Evolutionary conservation across 2,113 vertebrate genomes (phyloP).

Genomic region (Elephas maximus): DNA sequence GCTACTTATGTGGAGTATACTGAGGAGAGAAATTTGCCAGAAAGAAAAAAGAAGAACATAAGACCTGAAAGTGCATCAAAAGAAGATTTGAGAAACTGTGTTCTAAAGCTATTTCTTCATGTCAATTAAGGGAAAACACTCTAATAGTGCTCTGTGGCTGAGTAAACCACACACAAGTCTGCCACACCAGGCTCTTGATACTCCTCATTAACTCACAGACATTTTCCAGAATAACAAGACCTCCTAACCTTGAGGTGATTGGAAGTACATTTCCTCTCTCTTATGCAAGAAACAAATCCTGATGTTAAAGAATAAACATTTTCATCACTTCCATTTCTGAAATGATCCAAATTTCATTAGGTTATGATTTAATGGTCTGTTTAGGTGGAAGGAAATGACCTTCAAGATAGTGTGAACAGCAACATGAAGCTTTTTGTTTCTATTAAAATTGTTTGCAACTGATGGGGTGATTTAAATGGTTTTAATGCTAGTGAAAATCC

Average conservation of each 20-base stretch:
- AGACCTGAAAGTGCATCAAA: background rate
- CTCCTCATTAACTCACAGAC: background rate
- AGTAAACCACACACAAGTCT: background rate
- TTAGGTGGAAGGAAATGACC: background rate
- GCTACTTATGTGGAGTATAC: background rate
- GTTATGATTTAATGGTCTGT: background rate
- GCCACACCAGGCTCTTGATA: background rate
- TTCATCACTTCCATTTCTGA: background rate
- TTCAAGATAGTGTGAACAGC: background rate
- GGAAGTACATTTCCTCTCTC: background rate
- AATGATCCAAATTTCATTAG: background rate
- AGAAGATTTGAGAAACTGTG: background rate
- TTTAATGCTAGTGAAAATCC: background rate
- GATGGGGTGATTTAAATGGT: background rate
- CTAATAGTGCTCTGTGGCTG: background rate
- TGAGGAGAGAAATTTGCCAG: background rate
- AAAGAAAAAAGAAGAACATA: background rate
- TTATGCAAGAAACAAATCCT: background rate
- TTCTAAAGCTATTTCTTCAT: background rate
- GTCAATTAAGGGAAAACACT: background rate
- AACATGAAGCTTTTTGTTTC: background rate
- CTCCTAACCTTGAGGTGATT: background rate
- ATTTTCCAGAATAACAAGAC: background rate
- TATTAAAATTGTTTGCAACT: constrained; percentile 36
- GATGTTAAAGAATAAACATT: background rate